phyloP scores from a whole-genome alignment of 2,888 invertebrate genomes.

The Monochamus alternatus region DNA sequence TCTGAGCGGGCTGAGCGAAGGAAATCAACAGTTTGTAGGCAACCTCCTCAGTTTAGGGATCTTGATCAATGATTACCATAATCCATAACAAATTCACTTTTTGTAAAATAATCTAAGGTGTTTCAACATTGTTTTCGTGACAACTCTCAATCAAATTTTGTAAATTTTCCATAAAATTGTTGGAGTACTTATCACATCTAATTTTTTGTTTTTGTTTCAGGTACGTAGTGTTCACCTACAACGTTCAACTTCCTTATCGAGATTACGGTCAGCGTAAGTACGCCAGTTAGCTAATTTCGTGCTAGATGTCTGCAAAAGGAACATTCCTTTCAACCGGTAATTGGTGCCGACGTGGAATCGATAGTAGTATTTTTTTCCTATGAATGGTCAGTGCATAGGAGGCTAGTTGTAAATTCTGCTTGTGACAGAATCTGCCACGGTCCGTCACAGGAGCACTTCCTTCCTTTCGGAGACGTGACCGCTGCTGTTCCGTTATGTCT shows the following conservation, averaged over 20 bases:
- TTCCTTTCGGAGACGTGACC: slow-evolving; percentile 21
- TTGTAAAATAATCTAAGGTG: too few relatives aligned
- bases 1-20: too few relatives aligned
- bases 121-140: too few relatives aligned
- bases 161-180: too few relatives aligned
- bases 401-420: slow-evolving; percentile 19
- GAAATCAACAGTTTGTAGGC: too few relatives aligned
- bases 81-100: too few relatives aligned
- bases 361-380: slow-evolving; percentile 17
- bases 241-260: neutral
- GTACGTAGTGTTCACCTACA: neutral
- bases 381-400: slow-evolving; percentile 1
- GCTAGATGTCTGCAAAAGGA: neutral
- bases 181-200: neutral
- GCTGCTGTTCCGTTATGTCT: slow-evolving; percentile 13
- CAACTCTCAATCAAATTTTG: too few relatives aligned
- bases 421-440: slow-evolving; percentile 2
- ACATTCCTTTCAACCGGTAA: slow-evolving; percentile 1
- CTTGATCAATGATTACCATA: too few relatives aligned
- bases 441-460: slow-evolving; percentile 23
- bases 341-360: neutral
- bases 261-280: slow-evolving; percentile 3
- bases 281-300: neutral
- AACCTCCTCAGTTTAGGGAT: too few relatives aligned
- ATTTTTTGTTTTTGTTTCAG: neutral